Evolutionary conservation across 1,140 invertebrate genomes (phyloP).

Genomic region (Procambarus clarkii): DNA sequence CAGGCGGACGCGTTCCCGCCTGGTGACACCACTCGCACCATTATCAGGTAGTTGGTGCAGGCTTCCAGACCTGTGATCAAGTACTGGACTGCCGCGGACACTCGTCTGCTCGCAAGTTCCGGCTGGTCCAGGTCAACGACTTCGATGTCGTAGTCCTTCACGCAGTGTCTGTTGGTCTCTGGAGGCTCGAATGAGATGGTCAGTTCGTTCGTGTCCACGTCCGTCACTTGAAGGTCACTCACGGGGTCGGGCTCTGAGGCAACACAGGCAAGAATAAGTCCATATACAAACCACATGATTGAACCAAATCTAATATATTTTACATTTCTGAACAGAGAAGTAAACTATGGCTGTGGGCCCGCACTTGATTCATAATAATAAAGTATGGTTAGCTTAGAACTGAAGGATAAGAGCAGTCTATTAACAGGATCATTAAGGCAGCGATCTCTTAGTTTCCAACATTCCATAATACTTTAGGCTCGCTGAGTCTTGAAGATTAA

Average conservation of each 20-base stretch:
- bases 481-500: no score
- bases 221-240: background rate
- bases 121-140: conserved; percentile 8
- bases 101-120: background rate
- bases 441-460: no score
- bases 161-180: conserved; percentile 33
- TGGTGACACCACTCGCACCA: conserved; percentile 1
- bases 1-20: background rate
- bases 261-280: background rate
- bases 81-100: no score
- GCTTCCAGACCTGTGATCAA: conserved; percentile 28
- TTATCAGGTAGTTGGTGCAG: conserved; percentile 45
- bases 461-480: no score
- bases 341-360: no score
- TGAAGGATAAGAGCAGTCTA: no score
- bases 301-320: no score
- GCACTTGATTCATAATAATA: no score
- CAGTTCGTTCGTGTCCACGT: background rate
- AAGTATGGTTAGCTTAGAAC: no score
- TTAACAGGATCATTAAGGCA: no score
- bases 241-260: conserved; percentile 43
- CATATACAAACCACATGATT: no score
- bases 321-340: no score
- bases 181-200: conserved; percentile 33
- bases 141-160: conserved; percentile 27